A percentile compares a stretch with the other conserved stretches of the same genome.
phyloP scores from a whole-genome alignment of 2,797 vertebrate species.

The Xiphorhynchus erythropygius region DNA sequence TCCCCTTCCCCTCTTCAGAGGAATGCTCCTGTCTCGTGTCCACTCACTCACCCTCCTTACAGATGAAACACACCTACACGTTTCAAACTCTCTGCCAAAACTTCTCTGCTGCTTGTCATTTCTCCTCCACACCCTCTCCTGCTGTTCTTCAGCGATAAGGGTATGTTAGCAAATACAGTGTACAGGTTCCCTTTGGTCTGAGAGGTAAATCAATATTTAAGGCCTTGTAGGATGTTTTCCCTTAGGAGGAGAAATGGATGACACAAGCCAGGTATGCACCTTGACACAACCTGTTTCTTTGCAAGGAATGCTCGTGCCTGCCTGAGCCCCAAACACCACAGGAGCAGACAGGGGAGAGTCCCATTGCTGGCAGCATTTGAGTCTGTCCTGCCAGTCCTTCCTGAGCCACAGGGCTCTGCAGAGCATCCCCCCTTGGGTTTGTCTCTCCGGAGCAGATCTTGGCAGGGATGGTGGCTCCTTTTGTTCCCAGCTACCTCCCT shows the following conservation, averaged over 20 bases:
- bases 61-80: not conserved
- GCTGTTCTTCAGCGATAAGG: not conserved
- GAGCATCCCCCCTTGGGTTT: not conserved
- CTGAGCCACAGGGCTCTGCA: not conserved
- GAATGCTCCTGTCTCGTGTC: not conserved
- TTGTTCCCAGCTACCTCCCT: not conserved
- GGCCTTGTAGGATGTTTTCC: not conserved
- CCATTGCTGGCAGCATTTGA: not conserved
- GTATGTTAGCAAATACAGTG: not conserved
- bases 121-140: not conserved
- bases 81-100: not conserved
- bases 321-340: not conserved
- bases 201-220: not conserved
- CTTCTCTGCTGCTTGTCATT: not conserved
- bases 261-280: not conserved
- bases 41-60: not conserved
- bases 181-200: not conserved
- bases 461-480: not conserved
- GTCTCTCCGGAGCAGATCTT: not conserved
- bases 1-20: not conserved
- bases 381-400: not conserved
- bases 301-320: not conserved
- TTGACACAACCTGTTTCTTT: not conserved
- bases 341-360: not conserved
- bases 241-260: not conserved